Evolutionary conservation across 2,797 vertebrate genomes (phyloP).

Genomic region (Tamandua tetradactyla): DNA sequence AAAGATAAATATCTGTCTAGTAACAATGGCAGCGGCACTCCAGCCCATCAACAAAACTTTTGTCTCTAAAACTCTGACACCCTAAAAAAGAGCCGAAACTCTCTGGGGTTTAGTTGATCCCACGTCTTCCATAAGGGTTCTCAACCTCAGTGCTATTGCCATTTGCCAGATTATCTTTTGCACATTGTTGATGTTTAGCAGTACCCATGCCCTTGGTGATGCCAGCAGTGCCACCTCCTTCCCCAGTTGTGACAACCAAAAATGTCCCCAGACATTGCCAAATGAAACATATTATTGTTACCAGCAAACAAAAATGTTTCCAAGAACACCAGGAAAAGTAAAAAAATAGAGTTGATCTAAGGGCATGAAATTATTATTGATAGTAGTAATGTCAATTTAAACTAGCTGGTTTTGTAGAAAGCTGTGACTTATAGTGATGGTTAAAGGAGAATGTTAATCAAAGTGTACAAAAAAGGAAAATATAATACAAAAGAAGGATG

Average conservation of each 20-base stretch:
- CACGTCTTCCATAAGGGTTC: not conserved
- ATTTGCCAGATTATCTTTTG: not conserved
- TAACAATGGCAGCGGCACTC: not conserved
- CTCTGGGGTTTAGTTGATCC: not conserved
- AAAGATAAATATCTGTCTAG: not conserved
- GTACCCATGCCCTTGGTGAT: not conserved
- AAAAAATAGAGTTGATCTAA: not conserved
- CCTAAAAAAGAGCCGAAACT: not conserved
- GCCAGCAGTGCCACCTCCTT: not conserved
- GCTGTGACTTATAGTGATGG: not conserved
- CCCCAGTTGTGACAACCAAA: not conserved
- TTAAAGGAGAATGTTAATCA: not conserved
- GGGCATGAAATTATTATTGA: not conserved
- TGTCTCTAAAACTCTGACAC: not conserved
- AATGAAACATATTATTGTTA: not conserved
- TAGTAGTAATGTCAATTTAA: not conserved
- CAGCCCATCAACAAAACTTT: not conserved
- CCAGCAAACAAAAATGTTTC: not conserved
- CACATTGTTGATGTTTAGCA: not conserved
- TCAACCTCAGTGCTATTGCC: not conserved
- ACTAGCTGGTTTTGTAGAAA: not conserved
- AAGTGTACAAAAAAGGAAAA: not conserved
- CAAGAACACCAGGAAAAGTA: not conserved
- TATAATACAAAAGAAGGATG: not conserved
- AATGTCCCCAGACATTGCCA: not conserved